Evolutionary conservation across 2,113 vertebrate species (phyloP).

Genomic region (Phaethon lepturus): DNA sequence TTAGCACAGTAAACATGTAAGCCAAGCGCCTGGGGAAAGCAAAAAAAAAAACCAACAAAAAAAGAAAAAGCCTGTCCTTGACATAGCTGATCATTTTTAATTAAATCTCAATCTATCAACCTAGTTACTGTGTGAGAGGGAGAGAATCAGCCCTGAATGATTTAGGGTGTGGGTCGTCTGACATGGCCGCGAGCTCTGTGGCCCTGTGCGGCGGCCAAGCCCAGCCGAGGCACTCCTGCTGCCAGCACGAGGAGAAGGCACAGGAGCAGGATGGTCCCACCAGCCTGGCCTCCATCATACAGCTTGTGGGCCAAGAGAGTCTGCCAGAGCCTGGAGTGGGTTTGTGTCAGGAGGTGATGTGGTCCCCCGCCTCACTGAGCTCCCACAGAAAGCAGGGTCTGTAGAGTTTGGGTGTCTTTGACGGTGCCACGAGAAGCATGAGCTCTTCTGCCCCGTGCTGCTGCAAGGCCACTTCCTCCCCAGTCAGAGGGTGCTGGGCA

Average conservation of each 20-base stretch:
- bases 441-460: neutral
- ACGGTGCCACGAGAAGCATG: neutral
- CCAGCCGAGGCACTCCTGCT: neutral
- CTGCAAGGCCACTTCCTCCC: neutral
- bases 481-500: fast-evolving
- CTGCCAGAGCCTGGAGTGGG: neutral
- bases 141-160: neutral
- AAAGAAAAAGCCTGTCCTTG: neutral
- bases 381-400: neutral
- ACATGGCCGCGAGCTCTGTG: neutral
- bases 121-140: neutral
- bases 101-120: slow-evolving; percentile 55
- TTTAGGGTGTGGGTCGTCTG: neutral
- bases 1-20: slow-evolving; percentile 72
- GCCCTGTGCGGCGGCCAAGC: neutral
- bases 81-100: slow-evolving; percentile 54
- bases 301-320: fast-evolving
- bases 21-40: slow-evolving; percentile 43
- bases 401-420: neutral
- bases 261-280: neutral
- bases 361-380: neutral
- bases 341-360: neutral
- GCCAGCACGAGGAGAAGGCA: neutral
- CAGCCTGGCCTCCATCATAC: neutral
- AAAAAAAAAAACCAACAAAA: neutral